phyloP scores from a whole-genome alignment of 1,140 invertebrate genomes.

The Leptopilina clavipes region DNA sequence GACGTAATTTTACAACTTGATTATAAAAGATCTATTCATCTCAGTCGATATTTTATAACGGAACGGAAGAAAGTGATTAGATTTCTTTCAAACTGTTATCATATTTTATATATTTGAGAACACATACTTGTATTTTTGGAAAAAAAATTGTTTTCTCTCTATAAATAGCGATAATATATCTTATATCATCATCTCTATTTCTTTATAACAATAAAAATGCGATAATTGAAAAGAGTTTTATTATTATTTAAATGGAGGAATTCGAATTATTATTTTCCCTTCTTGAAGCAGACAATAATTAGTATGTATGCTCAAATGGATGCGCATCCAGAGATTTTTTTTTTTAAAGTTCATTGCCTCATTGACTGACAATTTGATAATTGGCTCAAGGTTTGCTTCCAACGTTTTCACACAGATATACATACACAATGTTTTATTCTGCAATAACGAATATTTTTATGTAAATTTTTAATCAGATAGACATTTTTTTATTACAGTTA shows the following conservation, averaged over 20 bases:
- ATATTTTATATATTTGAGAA: too few species aligned
- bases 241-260: too few species aligned
- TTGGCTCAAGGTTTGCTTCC: not conserved
- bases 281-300: too few species aligned
- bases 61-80: slow-evolving; percentile 17
- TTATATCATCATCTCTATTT: not conserved
- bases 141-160: not conserved
- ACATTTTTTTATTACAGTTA: too few species aligned
- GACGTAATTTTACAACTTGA: not conserved
- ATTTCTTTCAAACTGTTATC: too few species aligned
- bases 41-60: not conserved
- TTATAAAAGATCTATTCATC: not conserved
- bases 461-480: too few species aligned
- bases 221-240: too few species aligned
- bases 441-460: too few species aligned
- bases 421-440: not conserved
- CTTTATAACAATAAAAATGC: too few species aligned
- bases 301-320: not conserved
- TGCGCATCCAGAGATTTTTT: not conserved
- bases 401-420: not conserved
- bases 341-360: not conserved
- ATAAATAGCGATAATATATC: not conserved
- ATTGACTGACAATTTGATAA: not conserved
- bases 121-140: not conserved
- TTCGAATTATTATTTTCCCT: too few species aligned